Evolutionary conservation across 2,888 invertebrate genomes (phyloP).

Genomic region (Sclerodermus sp.): DNA sequence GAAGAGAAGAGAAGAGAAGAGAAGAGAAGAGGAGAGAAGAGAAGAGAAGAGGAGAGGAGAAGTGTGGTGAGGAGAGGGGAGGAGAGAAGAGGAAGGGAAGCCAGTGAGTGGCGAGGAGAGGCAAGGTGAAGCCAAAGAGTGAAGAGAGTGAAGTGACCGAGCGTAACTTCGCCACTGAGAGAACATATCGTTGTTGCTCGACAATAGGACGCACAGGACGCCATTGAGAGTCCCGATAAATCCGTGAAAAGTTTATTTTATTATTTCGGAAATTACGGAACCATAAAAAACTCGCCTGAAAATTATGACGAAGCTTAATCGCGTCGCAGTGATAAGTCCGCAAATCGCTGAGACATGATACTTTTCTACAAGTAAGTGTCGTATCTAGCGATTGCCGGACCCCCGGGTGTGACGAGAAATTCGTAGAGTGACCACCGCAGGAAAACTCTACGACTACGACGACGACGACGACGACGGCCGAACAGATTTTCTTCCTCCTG

Average conservation of each 20-base stretch:
- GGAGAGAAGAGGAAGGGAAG: constrained; percentile 13
- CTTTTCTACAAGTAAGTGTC: constrained; percentile 22
- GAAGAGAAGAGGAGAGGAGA: too few species aligned
- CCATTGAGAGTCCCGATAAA: too few species aligned
- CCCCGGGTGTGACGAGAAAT: constrained; percentile 19
- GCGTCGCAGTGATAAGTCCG: constrained; percentile 37
- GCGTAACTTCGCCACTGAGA: constrained; percentile 29
- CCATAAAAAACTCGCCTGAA: constrained; percentile 17
- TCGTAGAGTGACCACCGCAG: constrained; percentile 5
- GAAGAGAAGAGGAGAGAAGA: too few species aligned
- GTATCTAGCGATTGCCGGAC: constrained; percentile 32
- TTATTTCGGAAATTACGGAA: constrained; percentile 14
- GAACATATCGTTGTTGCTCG: constrained; percentile 20
- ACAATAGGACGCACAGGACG: constrained; percentile 14
- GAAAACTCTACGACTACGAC: constrained; percentile 7
- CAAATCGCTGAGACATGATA: constrained; percentile 38
- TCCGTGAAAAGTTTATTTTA: constrained; percentile 1
- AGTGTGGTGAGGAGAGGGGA: too few species aligned
- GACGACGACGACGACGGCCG: too few species aligned
- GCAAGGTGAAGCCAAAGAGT: constrained; percentile 13
- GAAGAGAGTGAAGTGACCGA: constrained; percentile 38
- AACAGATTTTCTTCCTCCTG: too few species aligned
- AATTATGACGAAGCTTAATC: constrained; percentile 40
- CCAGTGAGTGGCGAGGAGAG: constrained; percentile 11
- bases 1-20: too few species aligned